Evolutionary conservation across 2,888 invertebrate species (phyloP).

Genomic region (Pollenia labialis): DNA sequence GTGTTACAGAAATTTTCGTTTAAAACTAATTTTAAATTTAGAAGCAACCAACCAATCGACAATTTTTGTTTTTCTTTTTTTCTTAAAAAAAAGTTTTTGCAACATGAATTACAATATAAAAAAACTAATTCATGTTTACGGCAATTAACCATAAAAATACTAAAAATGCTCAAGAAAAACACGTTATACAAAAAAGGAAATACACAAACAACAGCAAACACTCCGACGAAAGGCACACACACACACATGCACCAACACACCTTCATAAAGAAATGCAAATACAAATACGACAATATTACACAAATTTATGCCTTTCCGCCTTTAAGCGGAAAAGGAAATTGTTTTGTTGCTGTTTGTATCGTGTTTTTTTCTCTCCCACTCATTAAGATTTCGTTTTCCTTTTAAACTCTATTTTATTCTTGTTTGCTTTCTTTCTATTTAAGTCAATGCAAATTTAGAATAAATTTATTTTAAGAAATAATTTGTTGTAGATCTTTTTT

Average conservation of each 20-base stretch:
- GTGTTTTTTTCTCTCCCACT: conserved; percentile 7
- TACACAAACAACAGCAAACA: neutral
- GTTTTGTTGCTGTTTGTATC: conserved; percentile 39
- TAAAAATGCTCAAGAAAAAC: conserved; percentile 24
- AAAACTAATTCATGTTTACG: conserved; percentile 56
- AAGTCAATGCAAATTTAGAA: conserved; percentile 56
- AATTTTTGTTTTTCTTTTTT: neutral
- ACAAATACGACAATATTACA: conserved; percentile 2
- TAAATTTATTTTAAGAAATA: conserved; percentile 41
- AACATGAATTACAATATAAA: neutral
- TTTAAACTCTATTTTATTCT: neutral
- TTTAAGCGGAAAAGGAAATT: conserved; percentile 67
- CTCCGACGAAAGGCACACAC: neutral
- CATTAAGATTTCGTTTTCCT: conserved; percentile 20
- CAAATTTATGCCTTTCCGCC: conserved; percentile 58
- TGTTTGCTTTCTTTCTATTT: conserved; percentile 1
- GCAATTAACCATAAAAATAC: conserved; percentile 68
- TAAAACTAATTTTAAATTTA: neutral
- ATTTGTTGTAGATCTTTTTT: conserved; percentile 24
- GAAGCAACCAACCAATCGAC: neutral
- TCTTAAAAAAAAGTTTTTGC: neutral
- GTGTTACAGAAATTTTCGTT: neutral
- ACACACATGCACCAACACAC: neutral
- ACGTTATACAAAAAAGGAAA: neutral
- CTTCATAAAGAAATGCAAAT: neutral